Base-by-base conservation (phyloP, 2,797 vertebrate genomes). In the Thripadectes ignobilis region DNA sequence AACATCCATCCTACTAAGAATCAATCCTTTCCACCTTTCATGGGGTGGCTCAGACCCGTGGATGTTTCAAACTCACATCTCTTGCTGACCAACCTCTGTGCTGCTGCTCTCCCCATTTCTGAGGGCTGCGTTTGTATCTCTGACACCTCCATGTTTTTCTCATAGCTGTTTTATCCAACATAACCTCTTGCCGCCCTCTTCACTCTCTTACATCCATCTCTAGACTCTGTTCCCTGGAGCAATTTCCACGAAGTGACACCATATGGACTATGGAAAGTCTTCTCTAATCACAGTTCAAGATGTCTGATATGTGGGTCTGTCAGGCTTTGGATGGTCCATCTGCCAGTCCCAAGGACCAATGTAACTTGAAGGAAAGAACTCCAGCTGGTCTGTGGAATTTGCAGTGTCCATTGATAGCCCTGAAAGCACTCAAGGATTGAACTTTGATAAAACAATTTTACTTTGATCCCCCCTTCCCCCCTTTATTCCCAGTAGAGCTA, bases 391-490 rank as follows among this genome's bases (percentile, higher is more conserved):
- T 38, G 21, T 59, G 77, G 39, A 68, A 68, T 46, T 72, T 0
- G 0, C 19, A 17, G 46, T 9, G 2, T 78, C 30, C 10, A 3
- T 26, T 79, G 59, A 45, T 39, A 45, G 51, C 26, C 29, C 23
- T 67, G 26, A 69, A 95, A 54, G 2, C 45, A 41, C 62, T 43
- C 4, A 18, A 39, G 32, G 73, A 55, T 1, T 73, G 34, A 8
- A 45, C 26, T 49, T 71, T 2, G 39, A 66, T n/a, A 79, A 72
- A 75, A 65, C 9, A 14, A 24, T 46, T 72, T 49, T 45, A 49
- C 18, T 78, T 86, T 30, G 3, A 4, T 62, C 78, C 22, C 1
- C 0, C 12, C 0, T 2, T 9, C 3, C 3, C 7, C 7, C 4
- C 16, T 88, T 73, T 69, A n/a, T 65, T 72, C 61, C 14, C 5